These are phyloP conservation scores for Intellagama lesueurii DNA, from an alignment of 2,797 vertebrate species.

Conservation along the genomic window DNA sequence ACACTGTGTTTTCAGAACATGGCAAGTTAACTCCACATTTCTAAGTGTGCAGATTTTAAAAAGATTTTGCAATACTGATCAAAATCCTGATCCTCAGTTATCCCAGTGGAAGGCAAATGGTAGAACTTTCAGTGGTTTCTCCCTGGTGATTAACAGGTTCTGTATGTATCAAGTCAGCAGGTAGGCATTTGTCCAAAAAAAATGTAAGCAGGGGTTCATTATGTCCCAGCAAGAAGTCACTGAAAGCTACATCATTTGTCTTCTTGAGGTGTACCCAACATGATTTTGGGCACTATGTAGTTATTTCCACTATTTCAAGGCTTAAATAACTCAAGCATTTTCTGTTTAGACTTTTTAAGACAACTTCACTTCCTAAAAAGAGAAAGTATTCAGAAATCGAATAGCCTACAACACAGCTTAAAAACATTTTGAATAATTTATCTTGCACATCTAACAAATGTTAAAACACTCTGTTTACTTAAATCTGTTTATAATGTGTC, in stretches of 20 bases:
- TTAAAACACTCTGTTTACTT: not conserved
- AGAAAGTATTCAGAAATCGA: not conserved
- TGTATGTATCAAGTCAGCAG: too few relatives aligned
- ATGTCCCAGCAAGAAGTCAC: too few relatives aligned
- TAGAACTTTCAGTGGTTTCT: too few relatives aligned
- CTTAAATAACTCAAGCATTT: not conserved
- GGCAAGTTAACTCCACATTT: not conserved
- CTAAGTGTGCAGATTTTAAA: not conserved
- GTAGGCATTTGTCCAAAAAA: too few relatives aligned
- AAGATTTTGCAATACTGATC: not conserved
- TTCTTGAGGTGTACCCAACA: too few relatives aligned
- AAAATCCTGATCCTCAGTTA: too few relatives aligned
- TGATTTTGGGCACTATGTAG: not conserved
- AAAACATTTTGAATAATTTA: not conserved
- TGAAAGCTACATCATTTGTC: too few relatives aligned
- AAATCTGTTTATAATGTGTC: not conserved
- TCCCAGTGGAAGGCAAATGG: too few relatives aligned
- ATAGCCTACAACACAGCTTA: not conserved
- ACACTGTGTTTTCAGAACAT: constrained; percentile 5
- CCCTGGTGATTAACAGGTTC: too few relatives aligned
- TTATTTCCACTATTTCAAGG: not conserved
- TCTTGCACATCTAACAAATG: not conserved
- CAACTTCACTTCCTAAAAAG: not conserved
- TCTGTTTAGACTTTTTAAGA: not conserved
- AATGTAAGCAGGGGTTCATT: too few relatives aligned